Conservation (phyloP, 1,140 invertebrate species). For the Cherax quadricarinatus region DNA sequence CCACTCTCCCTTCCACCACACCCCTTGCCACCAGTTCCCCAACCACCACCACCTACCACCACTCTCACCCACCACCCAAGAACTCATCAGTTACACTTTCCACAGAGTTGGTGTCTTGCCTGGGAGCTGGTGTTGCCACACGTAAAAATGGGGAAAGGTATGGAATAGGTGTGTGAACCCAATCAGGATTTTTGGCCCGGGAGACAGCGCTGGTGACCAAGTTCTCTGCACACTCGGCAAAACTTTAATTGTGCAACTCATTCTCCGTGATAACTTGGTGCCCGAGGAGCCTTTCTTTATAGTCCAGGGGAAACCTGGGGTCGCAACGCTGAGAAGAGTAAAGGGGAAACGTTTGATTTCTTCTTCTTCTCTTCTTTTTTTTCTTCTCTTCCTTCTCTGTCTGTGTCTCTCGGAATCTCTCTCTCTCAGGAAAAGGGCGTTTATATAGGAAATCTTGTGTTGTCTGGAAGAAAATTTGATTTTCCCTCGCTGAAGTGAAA, state of each 20-base stretch:
- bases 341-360: not conserved
- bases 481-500: not conserved
- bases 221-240: not conserved
- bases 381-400: not conserved
- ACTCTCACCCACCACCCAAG: no score
- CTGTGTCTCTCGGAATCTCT: slow-evolving; percentile 26
- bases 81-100: no score
- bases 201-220: not conserved
- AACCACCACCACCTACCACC: no score
- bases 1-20: no score
- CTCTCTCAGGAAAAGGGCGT: not conserved
- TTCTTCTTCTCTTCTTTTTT: not conserved
- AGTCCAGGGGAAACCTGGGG: not conserved
- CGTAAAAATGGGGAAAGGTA: not conserved
- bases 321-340: not conserved
- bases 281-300: not conserved
- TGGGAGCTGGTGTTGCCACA: no score
- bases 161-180: slow-evolving; percentile 8
- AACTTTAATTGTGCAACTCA: slow-evolving; percentile 25
- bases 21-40: no score
- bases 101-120: no score
- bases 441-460: not conserved
- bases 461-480: not conserved
- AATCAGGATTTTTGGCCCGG: not conserved
- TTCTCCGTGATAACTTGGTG: not conserved